phyloP scores from a whole-genome alignment of 2,113 vertebrate species.

The Rhagologus leucostigma region DNA sequence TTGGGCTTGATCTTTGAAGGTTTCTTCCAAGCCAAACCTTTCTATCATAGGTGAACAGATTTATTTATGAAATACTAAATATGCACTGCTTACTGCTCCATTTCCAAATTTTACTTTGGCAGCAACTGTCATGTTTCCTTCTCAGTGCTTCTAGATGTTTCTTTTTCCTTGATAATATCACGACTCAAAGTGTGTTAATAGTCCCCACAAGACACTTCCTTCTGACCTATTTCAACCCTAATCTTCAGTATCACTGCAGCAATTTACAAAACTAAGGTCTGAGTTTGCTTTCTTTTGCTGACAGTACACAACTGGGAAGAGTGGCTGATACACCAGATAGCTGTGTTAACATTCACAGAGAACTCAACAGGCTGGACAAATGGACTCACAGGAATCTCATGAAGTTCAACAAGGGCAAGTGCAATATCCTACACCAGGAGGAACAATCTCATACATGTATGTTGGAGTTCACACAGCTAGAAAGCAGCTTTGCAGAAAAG shows the following conservation, averaged over 20 bases:
- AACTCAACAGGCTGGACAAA: not conserved
- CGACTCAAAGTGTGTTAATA: not conserved
- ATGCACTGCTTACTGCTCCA: not conserved
- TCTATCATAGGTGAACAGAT: not conserved
- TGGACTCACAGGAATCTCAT: not conserved
- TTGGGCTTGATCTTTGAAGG: not conserved
- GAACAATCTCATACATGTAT: not conserved
- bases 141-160: not conserved
- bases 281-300: not conserved
- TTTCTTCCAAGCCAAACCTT: not conserved
- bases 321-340: not conserved
- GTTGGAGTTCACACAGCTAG: not conserved
- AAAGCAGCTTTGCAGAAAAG: not conserved
- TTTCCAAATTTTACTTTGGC: not conserved
- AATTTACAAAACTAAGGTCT: not conserved
- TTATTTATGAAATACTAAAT: not conserved
- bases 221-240: not conserved
- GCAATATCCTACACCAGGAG: not conserved
- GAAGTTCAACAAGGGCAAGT: not conserved
- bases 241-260: not conserved
- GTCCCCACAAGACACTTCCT: not conserved
- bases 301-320: not conserved
- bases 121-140: not conserved
- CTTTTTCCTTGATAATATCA: not conserved
- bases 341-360: not conserved